Evolutionary conservation across 1,140 invertebrate species (phyloP), one percentile per base, ranked within the genome.

Genomic region (Bombus balteatus): DNA sequence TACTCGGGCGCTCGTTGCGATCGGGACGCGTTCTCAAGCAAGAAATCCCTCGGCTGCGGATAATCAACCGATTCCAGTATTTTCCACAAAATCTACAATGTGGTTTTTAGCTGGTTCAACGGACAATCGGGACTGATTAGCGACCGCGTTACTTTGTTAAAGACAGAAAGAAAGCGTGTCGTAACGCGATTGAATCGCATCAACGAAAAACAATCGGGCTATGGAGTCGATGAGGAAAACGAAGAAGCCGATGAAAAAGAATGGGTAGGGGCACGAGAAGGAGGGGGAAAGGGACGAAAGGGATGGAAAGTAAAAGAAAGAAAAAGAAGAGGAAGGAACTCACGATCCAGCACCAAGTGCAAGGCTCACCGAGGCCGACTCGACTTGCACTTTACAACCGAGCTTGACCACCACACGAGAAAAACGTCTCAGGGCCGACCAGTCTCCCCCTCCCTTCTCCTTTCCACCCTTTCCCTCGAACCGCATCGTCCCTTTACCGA

Each of bases 401-500:
- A 83, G 88, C 89, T 91, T 91, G 89, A 91, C 89, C 89, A 88
- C 89, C 83, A 91, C 72, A 91, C 41, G 89, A 92, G 92, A 92
- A 92, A 92, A 93, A 91, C 87, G 88, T 93, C 88, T 92, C 92
- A 92, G 91, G 92, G 91, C 89, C 92, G 90, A 92, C 91, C 88
- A 62, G 91, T 93, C 87, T 77, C 39, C n/a, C 57, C 34, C 25
- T 34, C 15, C 15, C 57, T 28, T 39, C 70, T 28, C 25, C 81
- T 68, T 76, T 41, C 66, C 78, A n/a, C 82, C 43, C 74, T 62
- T 86, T 88, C 77, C 65, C 66, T 37, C 65, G 53, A 10, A 65
- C 53, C 57, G 18, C 53, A 25, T 72, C 82, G 65, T 82, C 74
- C 76, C 82, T 34, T 84, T 66, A 34, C 71, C 73, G 34, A 39